Evolutionary conservation across 2,113 vertebrate species (phyloP), one percentile per base, ranked within the genome.

Genomic region (Dissostichus mawsoni): DNA sequence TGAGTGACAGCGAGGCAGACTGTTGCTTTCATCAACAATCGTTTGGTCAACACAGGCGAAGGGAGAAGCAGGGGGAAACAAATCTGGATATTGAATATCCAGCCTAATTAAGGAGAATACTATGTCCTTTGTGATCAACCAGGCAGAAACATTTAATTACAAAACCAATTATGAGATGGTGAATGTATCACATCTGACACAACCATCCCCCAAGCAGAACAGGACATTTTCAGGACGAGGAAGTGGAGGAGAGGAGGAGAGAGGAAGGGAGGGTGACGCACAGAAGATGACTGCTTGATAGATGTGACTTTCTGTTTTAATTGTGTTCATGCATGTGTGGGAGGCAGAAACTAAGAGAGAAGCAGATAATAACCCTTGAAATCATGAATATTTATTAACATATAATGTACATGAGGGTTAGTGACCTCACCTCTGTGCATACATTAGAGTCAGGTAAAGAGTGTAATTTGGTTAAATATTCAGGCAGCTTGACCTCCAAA

Each of bases 71-170:
- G 36, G 36, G 1, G 59, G 10, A 29, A 8, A 69, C 50, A 87
- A 83, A 87, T 76, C 82, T 63, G 85, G 75, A 89, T 89, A 92
- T 91, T 89, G 91, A 93, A 93, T 95, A 92, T 95, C 82, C 77
- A 76, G 59, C 68, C 83, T 85, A 91, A 94, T 95, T 93, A 93
- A 55, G 65, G 89, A 83, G 92, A 91, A 92, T 79, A 75, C 56
- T 53, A 88, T 88, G 93, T 90, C 93, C 90, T 91, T 91, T 93
- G 92, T 82, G 89, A 93, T 94, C 94, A 92, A 79, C 84, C 86
- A 88, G 88, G 92, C 92, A 85, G 76, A 94, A 95, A 91, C 82
- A 95, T 95, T 96, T 95, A 96, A 96, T 95, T 94, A 95, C 91
- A 87, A 95, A 96, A 90, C 92, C 91, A 95, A 96, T 96, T 94